These are phyloP conservation scores for Nycticebus coucang DNA, from an alignment of 2,113 vertebrate genomes.

Conservation along the genomic window DNA sequence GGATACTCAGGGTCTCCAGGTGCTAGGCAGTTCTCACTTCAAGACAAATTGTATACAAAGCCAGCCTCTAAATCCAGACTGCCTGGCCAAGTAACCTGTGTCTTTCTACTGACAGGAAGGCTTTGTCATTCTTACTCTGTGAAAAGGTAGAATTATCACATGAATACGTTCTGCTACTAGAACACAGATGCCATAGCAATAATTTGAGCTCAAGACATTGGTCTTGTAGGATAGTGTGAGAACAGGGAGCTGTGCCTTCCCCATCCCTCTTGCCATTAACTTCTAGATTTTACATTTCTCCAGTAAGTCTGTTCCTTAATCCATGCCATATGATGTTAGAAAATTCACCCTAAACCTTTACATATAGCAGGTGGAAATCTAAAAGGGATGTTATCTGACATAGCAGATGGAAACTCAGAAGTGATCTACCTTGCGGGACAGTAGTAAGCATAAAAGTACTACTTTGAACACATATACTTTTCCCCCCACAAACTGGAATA, in stretches of 20 bases:
- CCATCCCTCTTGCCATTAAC: background rate
- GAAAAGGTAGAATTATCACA: background rate
- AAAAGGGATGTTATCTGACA: background rate
- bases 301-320: background rate
- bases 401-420: background rate
- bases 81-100: background rate
- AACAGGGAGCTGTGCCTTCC: background rate
- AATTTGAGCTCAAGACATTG: background rate
- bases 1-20: background rate
- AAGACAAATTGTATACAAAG: background rate
- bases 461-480: background rate
- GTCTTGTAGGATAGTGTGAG: no score
- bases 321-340: background rate
- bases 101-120: background rate
- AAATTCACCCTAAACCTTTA: background rate
- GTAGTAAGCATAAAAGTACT: background rate
- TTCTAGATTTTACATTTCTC: background rate
- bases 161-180: background rate
- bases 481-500: background rate
- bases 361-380: background rate
- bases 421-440: background rate
- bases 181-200: background rate
- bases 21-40: background rate
- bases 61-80: background rate
- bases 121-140: background rate